These are phyloP conservation scores for Strigamia crassipes DNA, from an alignment of 2,888 invertebrate species.

Conservation along the genomic window DNA sequence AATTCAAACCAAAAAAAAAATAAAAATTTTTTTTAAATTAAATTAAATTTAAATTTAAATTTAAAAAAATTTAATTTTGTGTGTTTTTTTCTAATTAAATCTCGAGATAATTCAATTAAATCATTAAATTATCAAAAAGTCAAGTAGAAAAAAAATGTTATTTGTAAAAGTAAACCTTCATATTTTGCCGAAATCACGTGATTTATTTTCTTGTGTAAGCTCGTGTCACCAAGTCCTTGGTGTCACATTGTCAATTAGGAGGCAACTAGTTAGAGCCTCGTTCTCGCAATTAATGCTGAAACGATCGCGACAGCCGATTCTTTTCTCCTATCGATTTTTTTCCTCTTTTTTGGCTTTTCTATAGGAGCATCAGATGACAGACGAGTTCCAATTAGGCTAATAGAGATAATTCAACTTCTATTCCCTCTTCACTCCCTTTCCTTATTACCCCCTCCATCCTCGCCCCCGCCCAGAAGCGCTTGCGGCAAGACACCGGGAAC, in stretches of 20 bases:
- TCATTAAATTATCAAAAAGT: too few species aligned
- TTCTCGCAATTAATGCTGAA: constrained; percentile 30
- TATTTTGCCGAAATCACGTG: neutral
- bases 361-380: constrained; percentile 34
- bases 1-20: too few species aligned
- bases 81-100: too few species aligned
- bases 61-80: too few species aligned
- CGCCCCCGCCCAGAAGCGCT: constrained; percentile 32
- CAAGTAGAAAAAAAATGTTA: neutral
- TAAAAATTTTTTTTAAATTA: too few species aligned
- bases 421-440: neutral
- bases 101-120: too few species aligned
- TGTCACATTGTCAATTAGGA: constrained; percentile 36
- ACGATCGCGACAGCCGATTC: neutral
- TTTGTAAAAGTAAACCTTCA: neutral
- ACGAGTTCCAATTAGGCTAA: constrained; percentile 36
- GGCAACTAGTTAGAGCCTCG: neutral
- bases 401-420: constrained; percentile 27
- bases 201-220: neutral
- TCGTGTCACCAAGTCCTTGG: neutral
- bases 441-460: neutral
- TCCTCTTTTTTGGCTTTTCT: neutral
- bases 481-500: constrained; percentile 36
- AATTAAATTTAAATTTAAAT: too few species aligned
- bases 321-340: neutral